Percentiles rank a stretch among this genome's conserved stretches.
These are phyloP conservation scores for Catharus bicknelli DNA, from an alignment of 2,113 vertebrate genomes.

Conservation along the genomic window DNA sequence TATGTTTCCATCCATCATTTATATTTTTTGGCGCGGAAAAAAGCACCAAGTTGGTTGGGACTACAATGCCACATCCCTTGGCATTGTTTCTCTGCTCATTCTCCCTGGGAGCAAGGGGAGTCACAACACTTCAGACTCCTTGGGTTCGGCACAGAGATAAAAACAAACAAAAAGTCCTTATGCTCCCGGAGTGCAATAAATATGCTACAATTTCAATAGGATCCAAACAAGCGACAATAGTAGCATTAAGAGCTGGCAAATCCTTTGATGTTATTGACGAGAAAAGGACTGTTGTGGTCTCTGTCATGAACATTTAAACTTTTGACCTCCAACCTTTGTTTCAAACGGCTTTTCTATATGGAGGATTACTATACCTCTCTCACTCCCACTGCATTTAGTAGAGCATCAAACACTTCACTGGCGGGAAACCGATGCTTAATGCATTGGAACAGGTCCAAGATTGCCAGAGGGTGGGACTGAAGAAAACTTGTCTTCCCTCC, in stretches of 20 bases:
- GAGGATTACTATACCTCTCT: slow-evolving; percentile 41
- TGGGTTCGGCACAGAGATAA: slow-evolving; percentile 12
- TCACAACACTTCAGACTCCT: slow-evolving; percentile 9
- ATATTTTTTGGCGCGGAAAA: neutral
- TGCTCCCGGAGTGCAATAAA: slow-evolving; percentile 61
- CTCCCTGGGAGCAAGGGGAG: neutral
- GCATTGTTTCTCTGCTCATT: neutral
- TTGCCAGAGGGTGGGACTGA: neutral
- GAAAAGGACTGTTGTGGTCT: slow-evolving; percentile 63
- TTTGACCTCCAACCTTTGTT: slow-evolving; percentile 77
- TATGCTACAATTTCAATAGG: slow-evolving; percentile 70
- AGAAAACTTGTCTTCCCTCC: neutral
- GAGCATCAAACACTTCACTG: slow-evolving; percentile 16
- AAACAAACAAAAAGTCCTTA: slow-evolving; percentile 65
- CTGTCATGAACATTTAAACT: slow-evolving; percentile 75
- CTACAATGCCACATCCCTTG: slow-evolving; percentile 23
- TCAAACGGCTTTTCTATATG: slow-evolving; percentile 68
- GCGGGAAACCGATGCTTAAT: slow-evolving; percentile 31
- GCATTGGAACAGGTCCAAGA: neutral
- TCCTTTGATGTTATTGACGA: slow-evolving; percentile 75
- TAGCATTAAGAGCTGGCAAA: slow-evolving; percentile 61
- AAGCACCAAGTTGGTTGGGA: neutral
- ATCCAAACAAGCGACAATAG: slow-evolving; percentile 61
- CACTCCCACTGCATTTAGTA: slow-evolving; percentile 13
- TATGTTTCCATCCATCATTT: slow-evolving; percentile 44